Evolutionary conservation across 2,797 vertebrate genomes (phyloP).

Genomic region (Meda fulgida): DNA sequence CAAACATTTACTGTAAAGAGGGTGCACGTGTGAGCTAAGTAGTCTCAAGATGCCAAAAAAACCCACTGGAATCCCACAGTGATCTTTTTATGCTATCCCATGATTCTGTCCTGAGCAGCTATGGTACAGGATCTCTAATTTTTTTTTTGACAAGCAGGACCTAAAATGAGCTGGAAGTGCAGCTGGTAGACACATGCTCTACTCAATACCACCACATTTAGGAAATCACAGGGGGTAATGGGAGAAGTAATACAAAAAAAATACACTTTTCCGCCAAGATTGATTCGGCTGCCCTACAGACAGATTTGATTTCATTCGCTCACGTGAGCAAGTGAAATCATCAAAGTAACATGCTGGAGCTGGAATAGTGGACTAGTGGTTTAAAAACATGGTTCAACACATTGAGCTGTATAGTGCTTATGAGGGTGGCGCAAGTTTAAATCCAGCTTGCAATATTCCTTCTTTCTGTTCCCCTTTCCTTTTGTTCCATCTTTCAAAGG

Average conservation of each 20-base stretch:
- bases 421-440: background rate
- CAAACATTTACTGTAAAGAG: background rate
- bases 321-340: constrained; percentile 7
- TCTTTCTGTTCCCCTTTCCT: background rate
- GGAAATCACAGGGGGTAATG: constrained; percentile 40
- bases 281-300: constrained; percentile 38
- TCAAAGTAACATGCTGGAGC: constrained; percentile 25
- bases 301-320: constrained; percentile 51
- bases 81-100: constrained; percentile 29
- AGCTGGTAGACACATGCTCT: constrained; percentile 58
- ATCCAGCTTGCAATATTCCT: background rate
- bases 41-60: constrained; percentile 16
- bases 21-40: background rate
- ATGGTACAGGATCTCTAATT: constrained; percentile 56
- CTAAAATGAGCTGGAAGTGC: constrained; percentile 57
- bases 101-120: constrained; percentile 59
- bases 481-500: too few relatives aligned
- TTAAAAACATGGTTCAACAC: background rate
- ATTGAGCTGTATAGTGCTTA: background rate
- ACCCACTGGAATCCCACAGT: constrained; percentile 4
- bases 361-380: background rate
- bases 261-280: constrained; percentile 40
- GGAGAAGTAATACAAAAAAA: constrained; percentile 48
- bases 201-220: constrained; percentile 12
- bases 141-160: constrained; percentile 50